Conservation (phyloP, 23 tunicate species). For the Ciona savignyi region DNA sequence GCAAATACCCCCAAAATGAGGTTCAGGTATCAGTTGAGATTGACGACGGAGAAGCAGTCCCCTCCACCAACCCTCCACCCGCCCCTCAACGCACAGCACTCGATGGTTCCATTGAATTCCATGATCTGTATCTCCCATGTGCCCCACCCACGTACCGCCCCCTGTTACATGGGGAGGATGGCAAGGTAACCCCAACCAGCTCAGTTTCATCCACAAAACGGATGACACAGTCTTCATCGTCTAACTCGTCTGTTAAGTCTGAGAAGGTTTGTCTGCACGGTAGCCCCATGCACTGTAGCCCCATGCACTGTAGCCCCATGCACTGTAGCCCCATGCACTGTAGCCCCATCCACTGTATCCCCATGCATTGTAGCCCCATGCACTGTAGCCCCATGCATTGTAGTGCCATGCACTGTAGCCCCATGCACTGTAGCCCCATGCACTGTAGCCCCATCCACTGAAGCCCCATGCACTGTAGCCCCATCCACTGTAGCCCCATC, state of each 20-base stretch:
- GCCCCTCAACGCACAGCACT: constrained; percentile 25
- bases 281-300: too few relatives aligned
- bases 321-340: too few relatives aligned
- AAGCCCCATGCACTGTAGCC: too few relatives aligned
- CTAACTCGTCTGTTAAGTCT: constrained; percentile 30
- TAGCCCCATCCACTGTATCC: too few relatives aligned
- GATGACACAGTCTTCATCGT: neutral
- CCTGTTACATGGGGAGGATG: constrained; percentile 17
- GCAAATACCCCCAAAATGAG: constrained; percentile 25
- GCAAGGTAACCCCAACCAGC: constrained; percentile 5
- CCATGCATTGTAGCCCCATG: too few relatives aligned
- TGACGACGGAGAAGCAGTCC: constrained; percentile 19
- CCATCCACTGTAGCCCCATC: too few relatives aligned
- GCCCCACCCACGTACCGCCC: constrained; percentile 40
- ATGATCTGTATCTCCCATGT: constrained; percentile 49
- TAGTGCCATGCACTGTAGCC: too few relatives aligned
- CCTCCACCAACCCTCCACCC: constrained; percentile 27
- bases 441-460: too few relatives aligned
- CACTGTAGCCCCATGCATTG: too few relatives aligned
- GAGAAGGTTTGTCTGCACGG: constrained; percentile 50
- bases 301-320: too few relatives aligned
- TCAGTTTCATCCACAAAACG: constrained; percentile 16
- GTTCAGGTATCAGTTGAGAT: constrained; percentile 2
- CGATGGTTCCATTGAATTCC: constrained; percentile 49
- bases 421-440: too few relatives aligned